Evolutionary conservation across 2,113 vertebrate species (phyloP).

Genomic region (Xiphophorus couchianus): DNA sequence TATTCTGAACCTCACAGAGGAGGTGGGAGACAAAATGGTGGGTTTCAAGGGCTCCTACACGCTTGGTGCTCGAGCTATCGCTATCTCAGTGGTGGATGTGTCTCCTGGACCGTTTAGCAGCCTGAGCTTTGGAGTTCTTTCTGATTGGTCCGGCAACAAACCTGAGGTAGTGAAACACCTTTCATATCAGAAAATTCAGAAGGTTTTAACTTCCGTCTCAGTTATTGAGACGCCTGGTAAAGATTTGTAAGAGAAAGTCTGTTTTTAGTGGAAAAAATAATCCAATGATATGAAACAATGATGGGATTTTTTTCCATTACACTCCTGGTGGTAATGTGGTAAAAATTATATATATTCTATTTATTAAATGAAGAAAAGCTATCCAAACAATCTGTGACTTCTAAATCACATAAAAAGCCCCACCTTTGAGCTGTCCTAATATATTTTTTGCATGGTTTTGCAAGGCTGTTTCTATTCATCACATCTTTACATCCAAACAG

Average conservation of each 20-base stretch:
- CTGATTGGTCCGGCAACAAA: slow-evolving; percentile 59
- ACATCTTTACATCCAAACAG: neutral
- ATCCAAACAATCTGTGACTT: too few species aligned
- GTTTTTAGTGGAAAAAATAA: neutral
- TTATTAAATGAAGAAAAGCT: too few species aligned
- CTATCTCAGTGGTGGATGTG: slow-evolving; percentile 78
- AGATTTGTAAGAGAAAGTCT: neutral
- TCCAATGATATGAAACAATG: neutral
- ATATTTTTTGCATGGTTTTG: neutral
- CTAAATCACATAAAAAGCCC: too few species aligned
- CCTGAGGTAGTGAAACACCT: slow-evolving; percentile 76
- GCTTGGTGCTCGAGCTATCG: slow-evolving; percentile 70
- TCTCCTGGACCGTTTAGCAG: slow-evolving; percentile 73
- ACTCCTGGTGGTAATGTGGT: too few species aligned
- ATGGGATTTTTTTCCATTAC: too few species aligned
- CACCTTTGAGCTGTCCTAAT: neutral
- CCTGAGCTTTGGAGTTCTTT: slow-evolving; percentile 82
- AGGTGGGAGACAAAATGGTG: slow-evolving; percentile 82
- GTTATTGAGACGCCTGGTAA: neutral
- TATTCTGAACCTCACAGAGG: slow-evolving; percentile 84
- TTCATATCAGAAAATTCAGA: neutral
- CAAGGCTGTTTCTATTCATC: too few species aligned
- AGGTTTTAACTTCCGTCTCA: neutral
- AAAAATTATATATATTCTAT: too few species aligned
- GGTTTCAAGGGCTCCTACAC: slow-evolving; percentile 68